These are phyloP conservation scores for Tiaroga cobitis DNA, from an alignment of 2,797 vertebrate genomes.

Conservation along the genomic window DNA sequence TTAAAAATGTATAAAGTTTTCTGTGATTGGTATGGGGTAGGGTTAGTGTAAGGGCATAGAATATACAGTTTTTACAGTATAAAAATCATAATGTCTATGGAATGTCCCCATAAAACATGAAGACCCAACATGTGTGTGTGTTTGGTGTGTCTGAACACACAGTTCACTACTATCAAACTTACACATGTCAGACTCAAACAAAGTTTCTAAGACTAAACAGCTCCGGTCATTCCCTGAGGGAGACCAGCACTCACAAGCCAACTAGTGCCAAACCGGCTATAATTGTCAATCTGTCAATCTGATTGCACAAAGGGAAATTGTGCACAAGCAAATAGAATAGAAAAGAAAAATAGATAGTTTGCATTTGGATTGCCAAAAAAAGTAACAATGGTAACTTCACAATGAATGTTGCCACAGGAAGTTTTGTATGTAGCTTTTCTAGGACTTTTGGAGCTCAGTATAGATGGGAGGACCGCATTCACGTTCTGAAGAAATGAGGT, in stretches of 20 bases:
- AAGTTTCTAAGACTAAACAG: constrained; percentile 59
- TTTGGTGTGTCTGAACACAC: constrained; percentile 44
- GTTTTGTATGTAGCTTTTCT: constrained; percentile 19
- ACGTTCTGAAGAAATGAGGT: constrained; percentile 24
- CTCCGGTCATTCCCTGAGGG: constrained; percentile 11
- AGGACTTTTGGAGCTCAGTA: neutral
- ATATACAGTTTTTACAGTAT: neutral
- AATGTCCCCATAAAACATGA: neutral
- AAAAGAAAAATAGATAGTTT: neutral
- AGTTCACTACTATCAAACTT: constrained; percentile 50
- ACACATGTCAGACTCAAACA: constrained; percentile 47
- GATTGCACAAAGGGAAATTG: neutral
- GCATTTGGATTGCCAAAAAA: neutral
- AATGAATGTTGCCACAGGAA: neutral
- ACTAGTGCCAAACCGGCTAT: neutral
- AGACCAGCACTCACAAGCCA: constrained; percentile 5
- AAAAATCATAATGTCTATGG: neutral
- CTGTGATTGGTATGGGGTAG: neutral
- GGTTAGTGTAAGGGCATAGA: neutral
- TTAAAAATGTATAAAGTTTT: neutral
- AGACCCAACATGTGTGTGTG: neutral
- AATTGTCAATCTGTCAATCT: neutral
- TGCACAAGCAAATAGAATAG: constrained; percentile 2
- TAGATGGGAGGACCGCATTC: constrained; percentile 30
- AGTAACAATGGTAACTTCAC: neutral